phyloP scores from a whole-genome alignment of 2,113 vertebrate species.

The Fulmarus glacialis region DNA sequence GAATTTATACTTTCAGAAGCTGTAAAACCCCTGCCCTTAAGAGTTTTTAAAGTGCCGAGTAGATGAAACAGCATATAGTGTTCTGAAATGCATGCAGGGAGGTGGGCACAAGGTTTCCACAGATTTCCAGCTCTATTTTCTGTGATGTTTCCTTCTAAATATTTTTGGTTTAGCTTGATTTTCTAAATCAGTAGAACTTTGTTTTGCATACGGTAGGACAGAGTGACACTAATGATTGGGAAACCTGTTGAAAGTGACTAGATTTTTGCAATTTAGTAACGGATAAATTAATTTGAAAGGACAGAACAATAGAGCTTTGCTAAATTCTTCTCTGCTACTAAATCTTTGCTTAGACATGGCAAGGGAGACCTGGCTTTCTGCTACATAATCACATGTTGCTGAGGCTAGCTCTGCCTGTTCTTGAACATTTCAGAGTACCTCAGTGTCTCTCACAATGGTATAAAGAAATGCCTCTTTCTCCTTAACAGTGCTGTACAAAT shows the following conservation, averaged over 20 bases:
- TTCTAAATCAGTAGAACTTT: not conserved
- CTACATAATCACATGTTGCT: accelerated
- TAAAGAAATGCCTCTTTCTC: not conserved
- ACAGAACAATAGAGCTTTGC: not conserved
- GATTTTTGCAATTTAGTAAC: not conserved
- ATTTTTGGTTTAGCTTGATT: not conserved
- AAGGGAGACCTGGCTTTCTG: not conserved
- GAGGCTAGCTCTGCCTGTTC: not conserved
- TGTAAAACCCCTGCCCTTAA: not conserved
- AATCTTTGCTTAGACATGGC: not conserved
- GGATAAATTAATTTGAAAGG: not conserved
- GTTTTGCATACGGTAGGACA: not conserved
- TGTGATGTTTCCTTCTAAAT: not conserved
- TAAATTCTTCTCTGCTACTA: not conserved
- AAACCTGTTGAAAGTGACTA: not conserved
- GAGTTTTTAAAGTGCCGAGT: not conserved
- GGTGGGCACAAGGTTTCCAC: not conserved
- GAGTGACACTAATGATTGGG: not conserved
- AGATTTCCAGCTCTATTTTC: not conserved
- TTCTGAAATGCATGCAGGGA: not conserved
- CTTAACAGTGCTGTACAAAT: not conserved
- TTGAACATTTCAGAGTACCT: not conserved
- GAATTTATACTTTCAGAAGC: not conserved
- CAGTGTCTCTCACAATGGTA: not conserved
- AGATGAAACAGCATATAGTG: not conserved